Percentiles rank a stretch among this genome's conserved stretches.
Evolutionary conservation across 2,888 invertebrate genomes (phyloP).

Genomic region (Spilarctia lutea): DNA sequence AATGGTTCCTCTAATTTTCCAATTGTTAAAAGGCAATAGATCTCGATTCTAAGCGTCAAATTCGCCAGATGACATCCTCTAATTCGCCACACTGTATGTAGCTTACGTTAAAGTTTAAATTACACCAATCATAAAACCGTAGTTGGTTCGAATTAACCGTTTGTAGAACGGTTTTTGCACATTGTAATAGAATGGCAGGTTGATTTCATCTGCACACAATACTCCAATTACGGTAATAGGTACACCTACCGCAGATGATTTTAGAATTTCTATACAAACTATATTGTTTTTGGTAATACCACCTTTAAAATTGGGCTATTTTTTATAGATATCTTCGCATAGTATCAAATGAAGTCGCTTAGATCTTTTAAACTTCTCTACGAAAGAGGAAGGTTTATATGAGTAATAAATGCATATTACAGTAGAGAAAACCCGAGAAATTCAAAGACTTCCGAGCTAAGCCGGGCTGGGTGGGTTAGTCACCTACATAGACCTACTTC

Average conservation of each 20-base stretch:
- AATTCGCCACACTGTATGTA: constrained; percentile 11
- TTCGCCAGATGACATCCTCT: constrained; percentile 26
- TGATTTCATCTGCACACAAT: constrained; percentile 42
- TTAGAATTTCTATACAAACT: constrained; percentile 34
- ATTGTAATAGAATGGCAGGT: constrained; percentile 25
- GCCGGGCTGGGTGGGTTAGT: no score
- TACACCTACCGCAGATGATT: constrained; percentile 40
- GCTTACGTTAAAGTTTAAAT: constrained; percentile 11
- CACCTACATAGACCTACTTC: no score
- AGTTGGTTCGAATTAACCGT: constrained; percentile 8
- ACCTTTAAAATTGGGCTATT: constrained; percentile 49
- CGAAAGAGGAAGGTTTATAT: no score
- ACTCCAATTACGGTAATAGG: constrained; percentile 41
- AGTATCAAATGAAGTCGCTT: no score
- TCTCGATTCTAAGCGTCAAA: constrained; percentile 3
- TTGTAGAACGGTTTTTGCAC: constrained; percentile 15
- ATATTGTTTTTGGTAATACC: constrained; percentile 53
- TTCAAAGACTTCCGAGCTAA: no score
- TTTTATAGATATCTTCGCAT: neutral
- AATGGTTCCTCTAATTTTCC: neutral
- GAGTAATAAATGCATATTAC: no score
- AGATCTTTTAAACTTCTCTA: no score
- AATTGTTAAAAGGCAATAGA: constrained; percentile 3
- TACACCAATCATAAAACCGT: constrained; percentile 17
- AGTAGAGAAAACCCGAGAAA: no score